Base-by-base conservation (phyloP, 35 echinoderm and acorn worm species). In the Stichopus chloronotus region DNA sequence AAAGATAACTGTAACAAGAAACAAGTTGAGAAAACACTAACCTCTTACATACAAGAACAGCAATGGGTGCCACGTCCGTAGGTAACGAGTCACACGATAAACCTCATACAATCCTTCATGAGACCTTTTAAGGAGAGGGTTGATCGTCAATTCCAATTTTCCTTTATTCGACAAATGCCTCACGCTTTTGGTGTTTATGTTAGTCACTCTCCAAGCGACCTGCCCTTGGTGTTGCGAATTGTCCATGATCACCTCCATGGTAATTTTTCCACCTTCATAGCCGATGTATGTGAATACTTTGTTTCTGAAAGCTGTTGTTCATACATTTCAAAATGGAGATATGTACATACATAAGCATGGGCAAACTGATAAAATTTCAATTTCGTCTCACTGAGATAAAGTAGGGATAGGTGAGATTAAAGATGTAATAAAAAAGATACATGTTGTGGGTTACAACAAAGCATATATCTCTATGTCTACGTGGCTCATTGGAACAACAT, bases 31-130 rank as follows among this genome's bases (percentile, higher is more conserved):
- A 71, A 71, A 71, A n/a, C 8, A 88, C 86, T 22, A 5, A 88
- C 86, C 14, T 88, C 86, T 58, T 19, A 88, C 86, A 14, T 88
- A 88, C 54, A 88, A 21, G 25, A 60, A 88, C 58, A 88, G 0
- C 53, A 88, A 58, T 30, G 86, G 86, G 58, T 88, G 86, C 86
- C 86, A 88, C 5, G 86, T 88, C 58, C 86, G 55, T 8, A 88
- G 86, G 17, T 25, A 88, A 24, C 86, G 6, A 5, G 10, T 24
- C 12, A 3, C 86, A 4, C 86, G 57, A 63, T 63, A 60, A 8
- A 69, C 58, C 58, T 88, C 57, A 57, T 88, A 88, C 13, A 88
- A 24, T 14, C 86, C 86, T 57, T 88, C 86, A 57, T 88, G 57
- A 5, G 9, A 8, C 25, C 25, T 57, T 57, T 88, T 88, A 9